Base-by-base conservation (phyloP, 2,888 invertebrate genomes). In the Oscheius sp. region DNA sequence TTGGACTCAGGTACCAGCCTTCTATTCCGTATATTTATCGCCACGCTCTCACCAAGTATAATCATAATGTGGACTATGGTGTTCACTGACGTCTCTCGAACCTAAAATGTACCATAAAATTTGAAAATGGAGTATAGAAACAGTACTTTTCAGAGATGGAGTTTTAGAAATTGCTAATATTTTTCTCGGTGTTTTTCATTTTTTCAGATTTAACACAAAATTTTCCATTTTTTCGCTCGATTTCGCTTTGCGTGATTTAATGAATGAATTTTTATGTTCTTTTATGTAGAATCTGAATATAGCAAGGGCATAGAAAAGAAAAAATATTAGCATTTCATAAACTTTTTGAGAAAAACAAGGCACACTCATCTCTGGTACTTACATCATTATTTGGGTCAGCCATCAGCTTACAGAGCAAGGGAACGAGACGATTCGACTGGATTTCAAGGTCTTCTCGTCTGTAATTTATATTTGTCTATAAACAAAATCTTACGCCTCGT, bases 361-460 rank as follows among this genome's bases (percentile, higher is more conserved):
- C n/a, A 17, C n/a, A 22, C 33, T 54, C 26, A 2, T n/a, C 3
- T 24, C 14, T n/a, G n/a, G n/a, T n/a, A 36, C 54, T 33, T 45
- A 67, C 67, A 30, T 67, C 67, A 20, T 38, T 47, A 22, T 67
- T 67, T 8, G 67, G 67, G 50, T 67, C 67, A 1, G 45, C 33
- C 59, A 59, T 67, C 20, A 67, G 59, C 47, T 67, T 67, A 47
- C 67, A 67, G 9, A 67, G 49, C 20, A 45, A 30, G 1, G 67
- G 67, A 47, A 67, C 36, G n/a, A 67, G 24, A 20, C 67, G 22
- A 36, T 59, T 67, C 9, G 67, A 59, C 32, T 67, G 67, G 20
- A 45, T 32, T 32, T 67, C 67, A 8, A 67, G 28, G 14, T 57
- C 57, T n/a, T 67, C 67, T 20, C 50, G 45, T 5, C 67, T 63